Percentiles rank a stretch among this genome's conserved stretches.
Evolutionary conservation across 2,113 vertebrate genomes (phyloP).

Genomic region (Pampusana beccarii): DNA sequence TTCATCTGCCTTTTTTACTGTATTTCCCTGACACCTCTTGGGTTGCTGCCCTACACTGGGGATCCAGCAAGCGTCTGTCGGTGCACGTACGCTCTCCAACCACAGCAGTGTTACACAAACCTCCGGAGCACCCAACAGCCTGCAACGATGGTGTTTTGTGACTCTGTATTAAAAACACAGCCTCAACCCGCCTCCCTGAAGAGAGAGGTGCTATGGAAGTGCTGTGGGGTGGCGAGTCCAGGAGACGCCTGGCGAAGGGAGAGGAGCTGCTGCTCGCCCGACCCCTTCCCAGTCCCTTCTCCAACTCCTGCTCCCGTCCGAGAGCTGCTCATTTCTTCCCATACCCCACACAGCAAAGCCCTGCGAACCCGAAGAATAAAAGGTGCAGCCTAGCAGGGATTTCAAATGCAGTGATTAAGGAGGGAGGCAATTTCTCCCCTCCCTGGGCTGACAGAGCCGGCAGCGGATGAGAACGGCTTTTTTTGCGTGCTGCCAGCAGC

Average conservation of each 20-base stretch:
- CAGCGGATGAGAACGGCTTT: conserved; percentile 62
- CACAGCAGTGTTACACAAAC: neutral
- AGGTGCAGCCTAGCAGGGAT: conserved; percentile 67
- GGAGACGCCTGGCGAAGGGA: neutral
- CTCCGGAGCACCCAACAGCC: neutral
- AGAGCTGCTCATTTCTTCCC: neutral
- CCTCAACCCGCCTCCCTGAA: neutral
- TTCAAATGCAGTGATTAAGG: conserved; percentile 74
- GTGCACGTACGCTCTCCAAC: rapidly evolving
- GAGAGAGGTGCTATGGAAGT: neutral
- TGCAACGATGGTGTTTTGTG: rapidly evolving
- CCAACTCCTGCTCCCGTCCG: neutral
- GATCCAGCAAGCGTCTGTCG: rapidly evolving
- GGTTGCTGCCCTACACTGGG: neutral
- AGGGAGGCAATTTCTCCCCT: conserved; percentile 60
- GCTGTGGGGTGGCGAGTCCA: neutral
- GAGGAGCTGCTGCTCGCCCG: neutral
- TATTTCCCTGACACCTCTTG: neutral
- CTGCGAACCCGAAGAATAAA: conserved; percentile 61
- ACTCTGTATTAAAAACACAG: neutral
- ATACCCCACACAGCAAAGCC: neutral
- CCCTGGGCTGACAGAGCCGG: conserved; percentile 61
- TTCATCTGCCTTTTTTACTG: neutral
- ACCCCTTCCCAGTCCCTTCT: neutral
- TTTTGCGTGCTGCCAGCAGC: conserved; percentile 71